A percentile compares a stretch with the other conserved stretches of the same genome.
Conservation (phyloP, 2,888 invertebrate species). For the Himalopsyche tibetana region DNA sequence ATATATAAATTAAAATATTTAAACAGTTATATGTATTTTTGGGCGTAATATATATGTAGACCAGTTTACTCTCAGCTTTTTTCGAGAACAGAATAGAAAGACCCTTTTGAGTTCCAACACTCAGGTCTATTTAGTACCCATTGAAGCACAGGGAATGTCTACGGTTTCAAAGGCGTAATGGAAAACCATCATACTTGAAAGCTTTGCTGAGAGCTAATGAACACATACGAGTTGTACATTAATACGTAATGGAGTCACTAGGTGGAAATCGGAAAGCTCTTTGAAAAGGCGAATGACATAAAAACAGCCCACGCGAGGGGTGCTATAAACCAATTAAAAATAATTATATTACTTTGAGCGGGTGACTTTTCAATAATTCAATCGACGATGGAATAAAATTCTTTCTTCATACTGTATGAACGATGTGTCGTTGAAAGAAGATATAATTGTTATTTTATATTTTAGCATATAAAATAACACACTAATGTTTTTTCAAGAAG, state of each 20-base stretch:
- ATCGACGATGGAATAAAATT: not conserved
- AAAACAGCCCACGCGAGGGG: not conserved
- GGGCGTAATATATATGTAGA: no score
- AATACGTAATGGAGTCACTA: conserved; percentile 10
- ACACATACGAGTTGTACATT: not conserved
- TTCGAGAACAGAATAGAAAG: no score
- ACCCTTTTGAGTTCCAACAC: no score
- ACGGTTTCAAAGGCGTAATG: not conserved
- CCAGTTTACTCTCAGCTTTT: no score
- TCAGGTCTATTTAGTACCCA: not conserved
- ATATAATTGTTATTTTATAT: no score
- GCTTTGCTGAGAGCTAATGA: conserved; percentile 1
- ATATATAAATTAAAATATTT: no score
- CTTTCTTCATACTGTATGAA: no score
- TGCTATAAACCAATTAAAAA: not conserved
- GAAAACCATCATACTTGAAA: conserved; percentile 18
- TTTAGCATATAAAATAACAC: no score
- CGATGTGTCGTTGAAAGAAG: no score
- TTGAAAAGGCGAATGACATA: not conserved
- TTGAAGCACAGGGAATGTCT: not conserved
- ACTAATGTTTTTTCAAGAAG: no score
- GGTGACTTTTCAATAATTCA: not conserved
- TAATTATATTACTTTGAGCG: not conserved
- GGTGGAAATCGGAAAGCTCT: not conserved
- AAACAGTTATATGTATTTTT: no score